Evolutionary conservation across 1,140 invertebrate species (phyloP), one percentile per base, ranked within the genome.

Genomic region (Carcinoscorpius rotundicauda): DNA sequence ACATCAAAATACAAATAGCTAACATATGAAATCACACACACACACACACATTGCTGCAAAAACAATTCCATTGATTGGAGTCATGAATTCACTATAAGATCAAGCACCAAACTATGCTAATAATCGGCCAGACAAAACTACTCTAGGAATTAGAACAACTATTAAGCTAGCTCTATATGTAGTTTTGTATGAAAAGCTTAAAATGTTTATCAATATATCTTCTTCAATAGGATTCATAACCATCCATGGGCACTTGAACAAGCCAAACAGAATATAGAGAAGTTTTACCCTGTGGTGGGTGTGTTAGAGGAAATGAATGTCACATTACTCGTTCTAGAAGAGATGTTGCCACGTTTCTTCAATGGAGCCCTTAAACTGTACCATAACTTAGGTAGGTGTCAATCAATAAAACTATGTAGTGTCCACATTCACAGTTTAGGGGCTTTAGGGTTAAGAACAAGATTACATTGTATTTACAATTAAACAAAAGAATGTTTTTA

Each of bases 321-420:
- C 6, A 75, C 75, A 4, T 62, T 76, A 4, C 61, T 67, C 8
- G 69, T 76, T n/a, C 65, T 75, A 4, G 72, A 76, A 60, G 61
- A 71, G 29, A 67, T 61, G 6, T 77, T 85, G 64, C 82, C 83
- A 4, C 79, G 79, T 66, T 86, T 83, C 71, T 86, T 86, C 68
- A 77, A 74, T 69, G 82, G 83, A 50, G 81, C 81, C 10, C 72
- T 72, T 52, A 71, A 78, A 53, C 72, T 83, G 8, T 86, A 83
- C 70, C 73, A 78, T 58, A 77, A 80, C 69, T 72, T 83, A 68
- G 78, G 83, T 85, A 74, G 81, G 78, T 63, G 62, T 61, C 52
- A 6, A 49, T 3, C 51, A 48, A 56, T 10, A 63, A 56, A 10
- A 10, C 4, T 4, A 57, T 9, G 51, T 53, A 8, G n/a, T n/a